Evolutionary conservation across 2,888 invertebrate species (phyloP), one percentile per base, ranked within the genome.

Genomic region (Drosophila borealis): DNA sequence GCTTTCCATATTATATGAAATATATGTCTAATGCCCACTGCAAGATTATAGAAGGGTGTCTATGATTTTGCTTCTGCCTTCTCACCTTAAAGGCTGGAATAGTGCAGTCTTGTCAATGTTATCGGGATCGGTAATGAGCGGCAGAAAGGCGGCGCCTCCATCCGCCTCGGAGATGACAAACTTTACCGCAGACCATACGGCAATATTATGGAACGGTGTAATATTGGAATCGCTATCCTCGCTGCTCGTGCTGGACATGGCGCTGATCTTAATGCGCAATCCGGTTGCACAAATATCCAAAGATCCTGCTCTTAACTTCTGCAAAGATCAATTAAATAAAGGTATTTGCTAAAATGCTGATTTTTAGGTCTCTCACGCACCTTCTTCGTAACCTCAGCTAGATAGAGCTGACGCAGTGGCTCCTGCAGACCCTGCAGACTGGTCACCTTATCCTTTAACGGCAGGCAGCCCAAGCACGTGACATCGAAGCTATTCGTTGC

Each of bases 141-240:
- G 98, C 74, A 97, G 93, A 91, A 98, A 98, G 37, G 97, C 97
- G 4, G 93, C 93, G 45, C 94, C 93, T 59, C 94, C 94, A 74
- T 94, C 94, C 29, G 93, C 92, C 13, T 94, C 93, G 71, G 96
- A 95, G 19, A 96, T 94, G 8, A 96, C 95, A 90, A 97, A 96
- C 91, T 97, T 96, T 2, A 98, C 95, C 0, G 97, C 97, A 17
- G 97, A 97, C 98, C 98, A 98, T 2, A 98, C 97, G 1, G 97
- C 97, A 92, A 98, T 98, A 48, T 97, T 96, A 19, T 97, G 96
- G 89, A 97, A 98, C 2, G 97, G 96, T 89, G 97, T 97, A 56
- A 96, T 91, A 86, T 94, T 83, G 10, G 79, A 69, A 17, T 91
- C 90, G 39, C 37, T 72, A 10, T 81, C 86, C 13, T 79, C 81